These are phyloP conservation scores for Phaethon lepturus DNA, from an alignment of 2,113 vertebrate genomes.

Conservation along the genomic window DNA sequence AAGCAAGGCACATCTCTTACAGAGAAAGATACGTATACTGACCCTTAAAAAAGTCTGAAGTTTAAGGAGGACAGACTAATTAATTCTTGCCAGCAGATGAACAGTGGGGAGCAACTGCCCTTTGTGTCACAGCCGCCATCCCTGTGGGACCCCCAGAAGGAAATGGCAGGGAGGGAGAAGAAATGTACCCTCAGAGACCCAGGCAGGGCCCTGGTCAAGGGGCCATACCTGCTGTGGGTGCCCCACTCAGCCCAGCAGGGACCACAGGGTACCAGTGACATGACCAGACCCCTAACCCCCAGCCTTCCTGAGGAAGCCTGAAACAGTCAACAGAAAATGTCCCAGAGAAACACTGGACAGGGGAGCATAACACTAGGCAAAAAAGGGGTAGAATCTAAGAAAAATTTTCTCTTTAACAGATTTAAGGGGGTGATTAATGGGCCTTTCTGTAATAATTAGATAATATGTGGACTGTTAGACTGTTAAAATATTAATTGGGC, in stretches of 20 bases:
- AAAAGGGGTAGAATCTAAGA: neutral
- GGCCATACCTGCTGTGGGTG: accelerated
- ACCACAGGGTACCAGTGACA: neutral
- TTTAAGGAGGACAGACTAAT: neutral
- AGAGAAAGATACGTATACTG: neutral
- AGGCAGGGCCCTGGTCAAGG: neutral
- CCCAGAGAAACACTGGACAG: neutral
- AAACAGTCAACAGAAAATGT: neutral
- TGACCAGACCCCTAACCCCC: too few relatives aligned
- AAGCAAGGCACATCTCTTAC: neutral
- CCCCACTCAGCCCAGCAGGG: accelerated
- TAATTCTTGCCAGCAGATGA: neutral
- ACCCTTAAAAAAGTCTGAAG: neutral
- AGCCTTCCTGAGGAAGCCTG: neutral
- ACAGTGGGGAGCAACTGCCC: accelerated
- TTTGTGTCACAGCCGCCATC: neutral
- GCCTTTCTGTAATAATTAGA: neutral
- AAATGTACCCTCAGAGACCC: neutral
- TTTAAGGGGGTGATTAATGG: neutral
- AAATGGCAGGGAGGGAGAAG: neutral
- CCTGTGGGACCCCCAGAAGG: accelerated
- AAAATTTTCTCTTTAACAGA: neutral
- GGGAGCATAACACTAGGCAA: accelerated
- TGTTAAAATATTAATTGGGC: neutral
- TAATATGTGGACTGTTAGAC: neutral